Evolutionary conservation across 2,888 invertebrate species (phyloP), one percentile per base, ranked within the genome.

Genomic region (Cyclophora albipunctata): DNA sequence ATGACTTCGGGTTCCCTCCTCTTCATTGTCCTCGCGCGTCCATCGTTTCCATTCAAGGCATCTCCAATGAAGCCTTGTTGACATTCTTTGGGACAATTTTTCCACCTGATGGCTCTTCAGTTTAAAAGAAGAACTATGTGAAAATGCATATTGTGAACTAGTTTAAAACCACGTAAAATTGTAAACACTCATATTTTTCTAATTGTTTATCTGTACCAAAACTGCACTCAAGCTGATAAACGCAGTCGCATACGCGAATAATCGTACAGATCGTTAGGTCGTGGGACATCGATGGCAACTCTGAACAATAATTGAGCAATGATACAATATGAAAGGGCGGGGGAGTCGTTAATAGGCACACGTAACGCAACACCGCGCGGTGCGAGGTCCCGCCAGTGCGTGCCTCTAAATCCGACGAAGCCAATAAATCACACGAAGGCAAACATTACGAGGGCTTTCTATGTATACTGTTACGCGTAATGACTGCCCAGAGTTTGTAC

Each of bases 371-470:
- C 80, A 86, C 84, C 80, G 66, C 66, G 59, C 59, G 62, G 60
- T 62, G 65, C 62, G 67, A 65, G 64, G 60, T 66, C 65, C 66
- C 58, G 60, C 53, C 67, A 70, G 71, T 81, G 81, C 83, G 83
- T 83, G 84, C 71, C 75, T 78, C 75, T 80, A 89, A 88, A 89
- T 87, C 89, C 88, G 69, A 68, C 80, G 86, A 83, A 86, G 84
- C 86, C 86, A 83, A 89, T 89, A 89, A 87, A 89, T 87, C 88
- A 88, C 89, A 89, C 89, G 89, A 84, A 88, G 73, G 81, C 81
- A 89, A 87, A 87, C 87, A 86, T 69, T 72, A 71, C 74, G 75
- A 82, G 78, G 82, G 80, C 73, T 77, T 78, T 80, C 78, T 75
- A 73, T 82, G 78, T 79, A 78, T 83, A 82, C 73, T 75, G 81